phyloP scores from a whole-genome alignment of 2,113 vertebrate species.

The Ciconia boyciana region DNA sequence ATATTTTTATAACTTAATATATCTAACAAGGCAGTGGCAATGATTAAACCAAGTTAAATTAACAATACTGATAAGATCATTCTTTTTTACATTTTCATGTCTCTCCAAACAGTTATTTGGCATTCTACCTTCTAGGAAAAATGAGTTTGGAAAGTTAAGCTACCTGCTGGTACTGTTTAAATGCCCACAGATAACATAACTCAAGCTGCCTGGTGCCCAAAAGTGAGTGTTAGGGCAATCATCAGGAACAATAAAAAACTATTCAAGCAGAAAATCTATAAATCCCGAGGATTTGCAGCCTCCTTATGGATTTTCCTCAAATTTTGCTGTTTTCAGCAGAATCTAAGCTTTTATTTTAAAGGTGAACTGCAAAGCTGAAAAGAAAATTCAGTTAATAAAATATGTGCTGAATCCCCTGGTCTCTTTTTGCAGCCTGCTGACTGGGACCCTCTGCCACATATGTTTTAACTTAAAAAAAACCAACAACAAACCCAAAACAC shows the following conservation, averaged over 20 bases:
- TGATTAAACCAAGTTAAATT: slow-evolving; percentile 66
- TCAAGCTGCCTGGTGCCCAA: slow-evolving; percentile 41
- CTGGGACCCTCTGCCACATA: not conserved
- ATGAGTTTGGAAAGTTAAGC: slow-evolving; percentile 42
- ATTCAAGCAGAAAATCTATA: slow-evolving; percentile 57
- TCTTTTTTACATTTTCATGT: slow-evolving; percentile 24
- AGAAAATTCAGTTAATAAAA: slow-evolving; percentile 49
- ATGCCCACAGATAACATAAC: slow-evolving; percentile 58
- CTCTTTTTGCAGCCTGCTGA: not conserved
- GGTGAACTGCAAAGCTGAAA: slow-evolving; percentile 50
- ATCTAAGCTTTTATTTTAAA: slow-evolving; percentile 51
- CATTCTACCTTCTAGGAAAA: slow-evolving; percentile 13
- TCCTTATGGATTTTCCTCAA: slow-evolving; percentile 44
- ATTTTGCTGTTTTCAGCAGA: slow-evolving; percentile 58
- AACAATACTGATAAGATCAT: slow-evolving; percentile 64
- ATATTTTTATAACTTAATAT: slow-evolving; percentile 76
- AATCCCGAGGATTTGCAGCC: slow-evolving; percentile 50
- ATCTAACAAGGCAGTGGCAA: slow-evolving; percentile 70
- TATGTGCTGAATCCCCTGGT: slow-evolving; percentile 8
- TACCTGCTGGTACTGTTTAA: slow-evolving; percentile 62
- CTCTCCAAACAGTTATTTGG: slow-evolving; percentile 32
- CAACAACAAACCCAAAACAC: not conserved
- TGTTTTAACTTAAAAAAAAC: not conserved
- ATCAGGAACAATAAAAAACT: slow-evolving; percentile 62
- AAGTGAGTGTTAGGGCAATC: slow-evolving; percentile 50